These are phyloP conservation scores for Ceuthmochares aereus DNA, from an alignment of 2,113 vertebrate genomes.

Conservation along the genomic window DNA sequence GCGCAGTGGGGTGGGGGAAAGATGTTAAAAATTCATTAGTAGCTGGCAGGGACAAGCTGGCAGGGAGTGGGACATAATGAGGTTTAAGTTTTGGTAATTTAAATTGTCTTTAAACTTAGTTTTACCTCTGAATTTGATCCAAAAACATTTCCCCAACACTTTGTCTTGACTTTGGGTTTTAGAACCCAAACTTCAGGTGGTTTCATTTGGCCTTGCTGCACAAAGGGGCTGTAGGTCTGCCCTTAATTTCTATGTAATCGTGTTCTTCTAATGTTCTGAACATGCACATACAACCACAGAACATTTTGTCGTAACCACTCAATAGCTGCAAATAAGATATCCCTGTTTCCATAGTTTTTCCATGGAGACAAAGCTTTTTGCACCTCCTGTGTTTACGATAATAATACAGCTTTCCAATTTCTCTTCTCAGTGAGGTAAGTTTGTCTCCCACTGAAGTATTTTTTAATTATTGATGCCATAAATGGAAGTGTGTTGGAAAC, in stretches of 20 bases:
- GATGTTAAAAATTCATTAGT: constrained; percentile 62
- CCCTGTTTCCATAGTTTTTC: constrained; percentile 61
- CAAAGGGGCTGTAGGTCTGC: neutral
- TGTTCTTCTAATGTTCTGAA: neutral
- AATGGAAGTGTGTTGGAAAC: constrained; percentile 66
- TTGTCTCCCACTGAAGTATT: constrained; percentile 50
- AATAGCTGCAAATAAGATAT: constrained; percentile 29
- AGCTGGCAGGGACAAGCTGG: constrained; percentile 35
- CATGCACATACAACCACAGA: neutral
- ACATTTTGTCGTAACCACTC: constrained; percentile 22
- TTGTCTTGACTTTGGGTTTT: neutral
- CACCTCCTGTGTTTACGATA: constrained; percentile 49
- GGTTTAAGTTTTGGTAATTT: constrained; percentile 45
- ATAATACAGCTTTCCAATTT: constrained; percentile 48
- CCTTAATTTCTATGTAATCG: neutral
- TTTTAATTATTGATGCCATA: constrained; percentile 72
- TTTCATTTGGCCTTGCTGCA: neutral
- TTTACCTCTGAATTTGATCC: constrained; percentile 15
- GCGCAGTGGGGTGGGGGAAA: constrained; percentile 21
- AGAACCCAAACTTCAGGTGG: neutral
- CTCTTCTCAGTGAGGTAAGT: constrained; percentile 52
- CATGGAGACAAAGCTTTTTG: constrained; percentile 61
- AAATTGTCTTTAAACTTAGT: constrained; percentile 6
- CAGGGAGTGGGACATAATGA: constrained; percentile 44
- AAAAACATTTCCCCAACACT: neutral